Evolutionary conservation across 2,888 invertebrate genomes (phyloP).

Genomic region (Synanthedon myopaeformis): DNA sequence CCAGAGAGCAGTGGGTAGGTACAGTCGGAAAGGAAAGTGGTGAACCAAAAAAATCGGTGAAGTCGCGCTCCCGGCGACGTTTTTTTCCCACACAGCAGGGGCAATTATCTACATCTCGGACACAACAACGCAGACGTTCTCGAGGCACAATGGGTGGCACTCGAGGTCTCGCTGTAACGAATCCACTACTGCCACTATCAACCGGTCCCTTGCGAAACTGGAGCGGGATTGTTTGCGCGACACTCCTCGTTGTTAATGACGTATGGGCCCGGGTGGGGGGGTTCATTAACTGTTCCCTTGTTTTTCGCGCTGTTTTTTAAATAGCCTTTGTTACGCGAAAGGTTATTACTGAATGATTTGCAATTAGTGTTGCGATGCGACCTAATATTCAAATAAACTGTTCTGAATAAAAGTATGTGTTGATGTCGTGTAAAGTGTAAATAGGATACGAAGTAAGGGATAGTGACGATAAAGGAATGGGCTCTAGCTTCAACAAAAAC

Average conservation of each 20-base stretch:
- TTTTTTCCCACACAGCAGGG: slow-evolving; percentile 35
- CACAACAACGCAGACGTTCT: slow-evolving; percentile 64
- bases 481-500: no score
- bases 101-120: slow-evolving; percentile 68
- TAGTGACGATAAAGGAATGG: no score
- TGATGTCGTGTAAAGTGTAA: no score
- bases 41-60: neutral
- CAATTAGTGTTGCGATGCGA: neutral
- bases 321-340: slow-evolving; percentile 1
- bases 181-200: slow-evolving; percentile 60
- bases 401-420: no score
- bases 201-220: slow-evolving; percentile 55
- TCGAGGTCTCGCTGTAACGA: slow-evolving; percentile 64
- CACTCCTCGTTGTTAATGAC: slow-evolving; percentile 57
- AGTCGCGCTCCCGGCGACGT: neutral
- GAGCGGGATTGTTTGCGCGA: slow-evolving; percentile 62
- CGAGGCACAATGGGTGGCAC: slow-evolving; percentile 61
- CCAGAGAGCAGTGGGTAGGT: no score
- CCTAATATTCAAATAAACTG: no score
- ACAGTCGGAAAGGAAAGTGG: neutral
- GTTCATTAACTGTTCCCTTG: slow-evolving; percentile 43
- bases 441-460: no score
- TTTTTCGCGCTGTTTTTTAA: slow-evolving; percentile 37
- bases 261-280: slow-evolving; percentile 32
- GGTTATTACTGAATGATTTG: neutral